Percentiles rank a stretch among this genome's conserved stretches.
Conservation (phyloP, 2,888 invertebrate genomes). For the Parochlus steinenii region DNA sequence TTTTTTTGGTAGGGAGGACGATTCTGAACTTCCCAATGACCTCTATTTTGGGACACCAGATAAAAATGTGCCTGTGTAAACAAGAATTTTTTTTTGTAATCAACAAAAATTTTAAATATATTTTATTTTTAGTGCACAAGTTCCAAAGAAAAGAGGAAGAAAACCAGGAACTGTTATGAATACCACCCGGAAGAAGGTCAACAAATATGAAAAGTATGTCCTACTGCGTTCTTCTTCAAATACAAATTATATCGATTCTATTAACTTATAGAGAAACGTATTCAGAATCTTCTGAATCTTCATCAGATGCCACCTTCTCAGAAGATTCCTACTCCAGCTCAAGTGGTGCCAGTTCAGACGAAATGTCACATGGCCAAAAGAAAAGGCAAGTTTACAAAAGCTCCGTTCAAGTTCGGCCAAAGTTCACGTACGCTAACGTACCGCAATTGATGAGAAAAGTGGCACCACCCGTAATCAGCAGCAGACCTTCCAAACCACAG, state of each 20-base stretch:
- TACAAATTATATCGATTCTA: not conserved
- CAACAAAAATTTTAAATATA: no score
- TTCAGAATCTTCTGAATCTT: not conserved
- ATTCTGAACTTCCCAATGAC: not conserved
- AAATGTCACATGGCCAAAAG: no score
- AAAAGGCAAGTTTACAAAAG: no score
- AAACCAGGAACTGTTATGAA: not conserved
- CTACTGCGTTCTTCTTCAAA: no score
- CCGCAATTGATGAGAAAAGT: conserved; percentile 1
- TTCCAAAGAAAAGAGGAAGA: not conserved
- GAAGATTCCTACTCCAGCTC: conserved; percentile 1
- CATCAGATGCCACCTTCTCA: not conserved
- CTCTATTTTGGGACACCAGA: conserved; percentile 7
- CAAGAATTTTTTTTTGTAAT: no score
- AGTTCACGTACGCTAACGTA: not conserved
- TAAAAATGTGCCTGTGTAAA: not conserved
- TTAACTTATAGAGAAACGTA: not conserved
- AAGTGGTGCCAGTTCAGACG: not conserved
- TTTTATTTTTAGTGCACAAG: no score
- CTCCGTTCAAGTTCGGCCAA: not conserved
- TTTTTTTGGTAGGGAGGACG: not conserved
- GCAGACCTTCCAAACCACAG: no score
- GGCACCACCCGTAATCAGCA: no score
- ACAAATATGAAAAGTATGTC: conserved; percentile 7
- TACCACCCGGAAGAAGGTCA: not conserved